phyloP scores from a whole-genome alignment of 23 tunicate genomes.

The Phallusia fumigata region DNA sequence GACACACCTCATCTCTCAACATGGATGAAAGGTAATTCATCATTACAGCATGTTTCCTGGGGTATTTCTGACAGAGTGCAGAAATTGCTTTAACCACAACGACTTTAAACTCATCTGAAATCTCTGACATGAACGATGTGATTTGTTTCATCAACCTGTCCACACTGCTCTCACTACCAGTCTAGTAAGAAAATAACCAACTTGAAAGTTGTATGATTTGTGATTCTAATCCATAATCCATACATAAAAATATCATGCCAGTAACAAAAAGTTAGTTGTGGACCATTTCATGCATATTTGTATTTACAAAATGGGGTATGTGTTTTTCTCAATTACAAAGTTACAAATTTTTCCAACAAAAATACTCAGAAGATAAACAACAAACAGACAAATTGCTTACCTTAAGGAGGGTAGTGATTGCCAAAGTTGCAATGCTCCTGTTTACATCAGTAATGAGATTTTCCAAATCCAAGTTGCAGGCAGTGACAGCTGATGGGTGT shows the following conservation, averaged over 20 bases:
- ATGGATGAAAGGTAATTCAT: constrained; percentile 96
- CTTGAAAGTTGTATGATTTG: too few relatives aligned
- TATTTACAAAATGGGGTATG: too few relatives aligned
- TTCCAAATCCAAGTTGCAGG: constrained; percentile 95
- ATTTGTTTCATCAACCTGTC: constrained; percentile 99
- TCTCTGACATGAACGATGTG: constrained; percentile 96
- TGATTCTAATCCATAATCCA: too few relatives aligned
- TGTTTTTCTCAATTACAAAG: too few relatives aligned
- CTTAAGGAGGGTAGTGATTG: constrained; percentile 96
- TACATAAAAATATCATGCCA: too few relatives aligned
- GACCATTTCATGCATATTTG: too few relatives aligned
- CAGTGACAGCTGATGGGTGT: constrained; percentile 99
- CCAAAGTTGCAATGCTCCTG: constrained; percentile 95
- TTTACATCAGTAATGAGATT: constrained; percentile 97
- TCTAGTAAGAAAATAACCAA: constrained; percentile 38
- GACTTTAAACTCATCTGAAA: constrained; percentile 95
- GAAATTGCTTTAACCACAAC: constrained; percentile 96
- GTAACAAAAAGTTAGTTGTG: too few relatives aligned
- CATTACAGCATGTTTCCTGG: constrained; percentile 95
- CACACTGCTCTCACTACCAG: constrained; percentile 97
- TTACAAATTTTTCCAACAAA: too few relatives aligned
- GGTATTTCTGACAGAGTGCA: constrained; percentile 95
- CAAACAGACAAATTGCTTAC: constrained; percentile 22
- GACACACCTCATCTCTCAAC: constrained; percentile 88
- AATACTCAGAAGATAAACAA: too few relatives aligned